These are phyloP conservation scores for Orgyia antiqua DNA, from an alignment of 2,888 invertebrate genomes.

Conservation along the genomic window DNA sequence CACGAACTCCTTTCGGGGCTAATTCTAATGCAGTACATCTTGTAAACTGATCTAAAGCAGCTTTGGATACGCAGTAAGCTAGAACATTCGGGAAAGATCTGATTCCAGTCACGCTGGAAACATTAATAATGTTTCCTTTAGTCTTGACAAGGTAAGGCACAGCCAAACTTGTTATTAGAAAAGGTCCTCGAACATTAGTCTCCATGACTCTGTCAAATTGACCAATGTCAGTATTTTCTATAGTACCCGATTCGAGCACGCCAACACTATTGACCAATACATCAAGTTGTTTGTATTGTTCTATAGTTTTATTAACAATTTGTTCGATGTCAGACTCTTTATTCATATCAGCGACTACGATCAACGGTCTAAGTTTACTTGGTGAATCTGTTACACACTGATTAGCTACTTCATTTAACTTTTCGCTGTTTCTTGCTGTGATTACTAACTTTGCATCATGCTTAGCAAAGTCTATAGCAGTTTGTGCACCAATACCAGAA, in stretches of 20 bases:
- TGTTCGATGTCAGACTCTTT: constrained; percentile 82
- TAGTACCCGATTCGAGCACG: constrained; percentile 85
- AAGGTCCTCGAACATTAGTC: constrained; percentile 88
- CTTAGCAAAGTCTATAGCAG: constrained; percentile 82
- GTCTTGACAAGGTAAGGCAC: constrained; percentile 88
- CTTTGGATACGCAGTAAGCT: constrained; percentile 95
- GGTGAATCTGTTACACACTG: constrained; percentile 71
- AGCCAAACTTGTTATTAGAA: constrained; percentile 88
- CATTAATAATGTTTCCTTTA: constrained; percentile 93
- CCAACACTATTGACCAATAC: constrained; percentile 93
- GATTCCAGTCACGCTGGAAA: constrained; percentile 94
- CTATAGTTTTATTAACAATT: constrained; percentile 82
- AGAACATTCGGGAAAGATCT: constrained; percentile 93
- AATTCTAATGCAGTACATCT: constrained; percentile 92
- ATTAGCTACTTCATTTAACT: constrained; percentile 80
- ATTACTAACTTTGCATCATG: constrained; percentile 80
- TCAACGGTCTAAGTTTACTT: constrained; percentile 60
- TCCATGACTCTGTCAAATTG: constrained; percentile 93
- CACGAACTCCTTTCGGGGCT: constrained; percentile 86
- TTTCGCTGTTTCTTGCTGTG: constrained; percentile 84
- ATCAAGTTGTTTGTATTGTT: constrained; percentile 83
- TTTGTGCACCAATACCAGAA: constrained; percentile 86
- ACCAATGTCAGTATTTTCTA: constrained; percentile 88
- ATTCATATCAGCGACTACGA: constrained; percentile 81
- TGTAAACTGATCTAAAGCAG: constrained; percentile 96